A percentile compares a stretch with the other conserved stretches of the same genome.
phyloP scores from a whole-genome alignment of 2,797 vertebrate genomes.

The Pyrocephalus nanus region DNA sequence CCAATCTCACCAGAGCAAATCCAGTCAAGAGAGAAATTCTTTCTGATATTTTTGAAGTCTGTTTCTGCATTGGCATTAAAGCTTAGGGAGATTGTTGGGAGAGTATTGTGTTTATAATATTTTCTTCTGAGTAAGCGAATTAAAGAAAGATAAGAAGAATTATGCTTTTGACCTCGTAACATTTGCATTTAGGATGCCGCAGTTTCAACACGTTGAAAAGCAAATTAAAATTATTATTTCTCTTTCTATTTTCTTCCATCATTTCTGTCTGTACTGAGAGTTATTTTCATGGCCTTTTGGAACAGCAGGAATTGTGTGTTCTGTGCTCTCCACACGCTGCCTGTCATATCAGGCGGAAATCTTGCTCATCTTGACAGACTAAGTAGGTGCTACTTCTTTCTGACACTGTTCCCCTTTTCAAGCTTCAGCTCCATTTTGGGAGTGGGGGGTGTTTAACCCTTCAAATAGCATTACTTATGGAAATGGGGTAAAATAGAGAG shows the following conservation, averaged over 20 bases:
- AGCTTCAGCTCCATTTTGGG: neutral
- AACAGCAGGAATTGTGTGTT: neutral
- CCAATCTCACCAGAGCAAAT: neutral
- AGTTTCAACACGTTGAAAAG: neutral
- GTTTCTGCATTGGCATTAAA: neutral
- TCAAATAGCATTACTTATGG: neutral
- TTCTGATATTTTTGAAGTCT: neutral
- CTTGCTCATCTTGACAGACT: neutral
- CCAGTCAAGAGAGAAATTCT: neutral
- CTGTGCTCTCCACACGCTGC: neutral
- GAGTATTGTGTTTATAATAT: neutral
- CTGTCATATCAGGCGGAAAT: neutral
- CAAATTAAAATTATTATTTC: neutral
- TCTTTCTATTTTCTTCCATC: neutral
- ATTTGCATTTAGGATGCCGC: neutral
- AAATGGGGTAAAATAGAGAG: neutral
- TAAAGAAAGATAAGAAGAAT: neutral
- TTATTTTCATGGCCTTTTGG: conserved; percentile 10
- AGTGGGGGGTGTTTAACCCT: neutral
- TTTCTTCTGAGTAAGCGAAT: neutral
- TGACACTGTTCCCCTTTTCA: neutral
- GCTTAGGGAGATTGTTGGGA: neutral
- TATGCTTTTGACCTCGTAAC: neutral
- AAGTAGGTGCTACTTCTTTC: neutral
- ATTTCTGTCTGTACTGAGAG: neutral